phyloP scores from a whole-genome alignment of 2,113 vertebrate species.

The Chionomys nivalis region DNA sequence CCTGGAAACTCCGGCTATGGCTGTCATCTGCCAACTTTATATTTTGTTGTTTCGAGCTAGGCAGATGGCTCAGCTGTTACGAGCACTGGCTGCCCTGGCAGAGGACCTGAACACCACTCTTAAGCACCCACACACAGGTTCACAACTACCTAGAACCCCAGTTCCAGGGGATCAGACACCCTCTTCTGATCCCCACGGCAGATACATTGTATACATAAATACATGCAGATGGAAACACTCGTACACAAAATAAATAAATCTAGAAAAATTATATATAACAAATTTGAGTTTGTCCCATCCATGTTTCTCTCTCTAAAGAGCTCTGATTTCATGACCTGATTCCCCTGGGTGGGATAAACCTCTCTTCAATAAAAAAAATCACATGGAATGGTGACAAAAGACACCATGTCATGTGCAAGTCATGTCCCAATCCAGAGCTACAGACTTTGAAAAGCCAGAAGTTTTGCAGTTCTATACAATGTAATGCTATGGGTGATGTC shows the following conservation, averaged over 20 bases:
- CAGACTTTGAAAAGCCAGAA: slow-evolving; percentile 63
- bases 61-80: neutral
- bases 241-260: neutral
- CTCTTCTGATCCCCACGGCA: neutral
- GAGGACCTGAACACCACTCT: neutral
- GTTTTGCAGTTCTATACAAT: slow-evolving; percentile 66
- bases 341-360: neutral
- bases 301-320: slow-evolving; percentile 46
- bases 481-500: slow-evolving; percentile 26
- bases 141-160: neutral
- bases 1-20: neutral
- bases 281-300: neutral
- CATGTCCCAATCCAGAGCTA: neutral
- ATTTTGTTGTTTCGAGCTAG: neutral
- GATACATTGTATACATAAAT: neutral
- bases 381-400: neutral
- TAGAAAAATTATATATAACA: neutral
- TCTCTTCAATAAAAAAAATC: slow-evolving; percentile 45
- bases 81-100: neutral
- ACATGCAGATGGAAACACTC: neutral
- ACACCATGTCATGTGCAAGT: slow-evolving; percentile 48
- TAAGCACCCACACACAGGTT: neutral
- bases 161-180: neutral
- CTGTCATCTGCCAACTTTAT: slow-evolving; percentile 16
- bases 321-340: slow-evolving; percentile 28